Conservation (phyloP, 1,140 invertebrate species). For the Physella acuta region DNA sequence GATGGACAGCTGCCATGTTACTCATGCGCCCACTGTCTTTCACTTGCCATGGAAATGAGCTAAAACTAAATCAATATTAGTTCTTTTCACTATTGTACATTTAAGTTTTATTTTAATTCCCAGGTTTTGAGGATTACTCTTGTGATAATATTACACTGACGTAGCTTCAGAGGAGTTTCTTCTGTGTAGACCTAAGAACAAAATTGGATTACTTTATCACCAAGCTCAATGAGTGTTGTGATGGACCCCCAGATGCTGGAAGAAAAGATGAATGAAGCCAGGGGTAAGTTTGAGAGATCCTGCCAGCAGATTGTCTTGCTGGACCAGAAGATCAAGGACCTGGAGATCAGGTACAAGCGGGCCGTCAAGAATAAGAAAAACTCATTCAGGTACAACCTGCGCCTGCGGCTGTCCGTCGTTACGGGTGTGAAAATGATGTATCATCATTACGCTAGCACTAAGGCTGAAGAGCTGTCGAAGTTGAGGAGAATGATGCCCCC, state of each 20-base stretch:
- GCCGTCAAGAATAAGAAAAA: slow-evolving; percentile 55
- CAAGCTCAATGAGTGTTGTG: background rate
- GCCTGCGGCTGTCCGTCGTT: slow-evolving; percentile 50
- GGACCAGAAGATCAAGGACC: slow-evolving; percentile 54
- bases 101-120: no score
- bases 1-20: no score
- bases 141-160: no score
- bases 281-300: slow-evolving; percentile 50
- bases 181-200: no score
- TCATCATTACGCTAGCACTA: slow-evolving; percentile 55
- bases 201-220: no score
- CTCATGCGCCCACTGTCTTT: no score
- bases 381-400: slow-evolving; percentile 52
- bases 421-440: slow-evolving; percentile 59
- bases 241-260: slow-evolving; percentile 30
- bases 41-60: no score
- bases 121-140: no score
- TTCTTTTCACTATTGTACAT: no score
- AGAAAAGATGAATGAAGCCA: slow-evolving; percentile 50
- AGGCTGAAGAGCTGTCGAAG: slow-evolving; percentile 49
- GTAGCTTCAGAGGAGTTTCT: no score
- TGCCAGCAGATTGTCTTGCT: slow-evolving; percentile 54
- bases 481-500: slow-evolving; percentile 28
- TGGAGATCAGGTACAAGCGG: slow-evolving; percentile 52
- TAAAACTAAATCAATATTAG: no score